These are phyloP conservation scores for Phacellophora camtschatica DNA, from an alignment of 30 jellyfish, hydroid and myxozoan genomes.

Conservation along the genomic window DNA sequence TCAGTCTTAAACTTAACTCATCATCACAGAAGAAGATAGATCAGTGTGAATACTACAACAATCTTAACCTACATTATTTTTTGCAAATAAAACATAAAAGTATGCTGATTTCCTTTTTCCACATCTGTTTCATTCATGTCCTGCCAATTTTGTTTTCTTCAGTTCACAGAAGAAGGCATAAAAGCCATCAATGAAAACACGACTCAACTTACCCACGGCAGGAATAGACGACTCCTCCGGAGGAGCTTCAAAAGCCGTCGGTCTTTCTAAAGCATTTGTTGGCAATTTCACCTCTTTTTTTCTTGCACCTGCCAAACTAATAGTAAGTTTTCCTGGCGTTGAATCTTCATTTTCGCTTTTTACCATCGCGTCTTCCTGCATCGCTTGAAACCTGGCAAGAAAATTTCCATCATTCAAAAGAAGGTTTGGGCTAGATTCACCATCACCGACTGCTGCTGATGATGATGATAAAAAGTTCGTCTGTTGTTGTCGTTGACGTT, in stretches of 20 bases:
- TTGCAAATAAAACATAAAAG: too few relatives aligned
- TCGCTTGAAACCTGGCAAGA: constrained; percentile 83
- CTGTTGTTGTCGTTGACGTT: too few relatives aligned
- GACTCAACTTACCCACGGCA: constrained; percentile 26
- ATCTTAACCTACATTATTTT: too few relatives aligned
- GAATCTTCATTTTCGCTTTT: not conserved
- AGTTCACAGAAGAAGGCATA: not conserved
- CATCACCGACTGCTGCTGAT: constrained; percentile 49
- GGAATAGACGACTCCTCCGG: constrained; percentile 1
- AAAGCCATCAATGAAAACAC: not conserved
- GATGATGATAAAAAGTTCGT: not conserved
- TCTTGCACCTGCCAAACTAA: constrained; percentile 12
- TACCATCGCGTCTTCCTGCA: constrained; percentile 66
- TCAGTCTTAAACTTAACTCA: too few relatives aligned
- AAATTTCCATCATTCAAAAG: constrained; percentile 89
- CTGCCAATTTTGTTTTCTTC: not conserved
- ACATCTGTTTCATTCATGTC: too few relatives aligned
- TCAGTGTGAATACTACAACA: too few relatives aligned
- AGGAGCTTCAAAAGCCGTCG: constrained; percentile 40
- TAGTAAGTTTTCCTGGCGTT: constrained; percentile 22
- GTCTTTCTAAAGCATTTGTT: constrained; percentile 10
- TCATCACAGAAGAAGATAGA: too few relatives aligned
- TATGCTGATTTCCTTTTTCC: too few relatives aligned
- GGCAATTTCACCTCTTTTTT: constrained; percentile 13
- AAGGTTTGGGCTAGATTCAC: not conserved